Evolutionary conservation across 2,113 vertebrate genomes (phyloP).

Genomic region (Eptesicus fuscus): DNA sequence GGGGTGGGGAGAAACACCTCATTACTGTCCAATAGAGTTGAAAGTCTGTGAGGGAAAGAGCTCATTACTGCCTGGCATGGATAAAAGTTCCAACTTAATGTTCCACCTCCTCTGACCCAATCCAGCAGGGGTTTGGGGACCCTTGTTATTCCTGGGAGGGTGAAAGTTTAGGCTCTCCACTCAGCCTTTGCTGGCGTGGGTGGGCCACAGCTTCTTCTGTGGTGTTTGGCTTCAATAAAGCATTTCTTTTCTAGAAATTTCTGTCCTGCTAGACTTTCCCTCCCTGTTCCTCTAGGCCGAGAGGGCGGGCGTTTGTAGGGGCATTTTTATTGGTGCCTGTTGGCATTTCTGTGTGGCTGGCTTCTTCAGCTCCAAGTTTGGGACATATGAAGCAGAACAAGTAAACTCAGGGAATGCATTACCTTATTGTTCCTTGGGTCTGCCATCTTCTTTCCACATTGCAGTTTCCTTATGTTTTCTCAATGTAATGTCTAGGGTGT

Average conservation of each 20-base stretch:
- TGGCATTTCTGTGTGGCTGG: background rate
- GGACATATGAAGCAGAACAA: background rate
- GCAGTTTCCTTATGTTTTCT: background rate
- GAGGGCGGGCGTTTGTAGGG: background rate
- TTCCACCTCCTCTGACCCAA: background rate
- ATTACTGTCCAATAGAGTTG: background rate
- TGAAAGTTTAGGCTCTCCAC: too few species aligned
- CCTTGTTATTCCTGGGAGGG: background rate
- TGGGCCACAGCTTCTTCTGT: background rate
- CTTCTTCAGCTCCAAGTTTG: background rate
- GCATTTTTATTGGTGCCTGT: background rate
- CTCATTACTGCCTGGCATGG: background rate
- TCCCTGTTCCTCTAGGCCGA: background rate
- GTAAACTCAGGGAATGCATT: background rate
- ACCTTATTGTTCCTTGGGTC: background rate
- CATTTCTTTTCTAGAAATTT: background rate
- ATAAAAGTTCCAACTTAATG: background rate
- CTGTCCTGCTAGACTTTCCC: background rate
- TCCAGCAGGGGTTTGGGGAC: accelerated
- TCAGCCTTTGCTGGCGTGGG: background rate
- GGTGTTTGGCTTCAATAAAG: background rate
- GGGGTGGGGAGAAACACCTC: background rate
- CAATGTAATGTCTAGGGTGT: background rate
- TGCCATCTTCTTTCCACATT: background rate
- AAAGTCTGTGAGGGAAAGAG: background rate